A percentile compares a stretch with the other conserved stretches of the same genome.
These are phyloP conservation scores for Gasteruption jaculator DNA, from an alignment of 2,888 invertebrate genomes.

Conservation along the genomic window DNA sequence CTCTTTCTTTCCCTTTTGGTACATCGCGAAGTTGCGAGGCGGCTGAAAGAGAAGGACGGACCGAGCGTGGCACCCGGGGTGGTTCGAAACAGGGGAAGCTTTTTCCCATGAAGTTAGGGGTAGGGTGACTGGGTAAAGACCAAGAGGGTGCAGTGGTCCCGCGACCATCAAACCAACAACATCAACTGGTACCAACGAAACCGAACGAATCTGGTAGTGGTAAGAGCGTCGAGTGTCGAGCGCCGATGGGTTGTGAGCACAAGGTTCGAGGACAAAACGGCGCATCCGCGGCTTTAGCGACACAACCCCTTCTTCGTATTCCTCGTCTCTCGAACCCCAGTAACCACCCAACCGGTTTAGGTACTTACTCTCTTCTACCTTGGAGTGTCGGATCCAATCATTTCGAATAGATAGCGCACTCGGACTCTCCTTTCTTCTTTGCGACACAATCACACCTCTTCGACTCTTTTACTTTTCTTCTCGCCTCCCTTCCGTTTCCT, in stretches of 20 bases:
- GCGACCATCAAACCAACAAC: conserved; percentile 54
- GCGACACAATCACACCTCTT: not conserved
- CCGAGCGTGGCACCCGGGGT: too few species aligned
- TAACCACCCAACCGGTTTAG: conserved; percentile 16
- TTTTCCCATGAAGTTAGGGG: conserved; percentile 45
- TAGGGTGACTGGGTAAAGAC: conserved; percentile 43
- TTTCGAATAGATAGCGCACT: conserved; percentile 30
- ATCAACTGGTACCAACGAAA: too few species aligned
- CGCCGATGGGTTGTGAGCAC: conserved; percentile 26
- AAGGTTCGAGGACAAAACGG: conserved; percentile 19
- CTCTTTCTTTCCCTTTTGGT: too few species aligned
- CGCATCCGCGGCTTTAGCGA: conserved; percentile 23
- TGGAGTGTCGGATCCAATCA: conserved; percentile 30
- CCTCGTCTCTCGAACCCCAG: conserved; percentile 19
- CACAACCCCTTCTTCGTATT: conserved; percentile 20
- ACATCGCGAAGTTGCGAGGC: too few species aligned
- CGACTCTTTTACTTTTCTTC: not conserved
- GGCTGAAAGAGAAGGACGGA: conserved; percentile 22
- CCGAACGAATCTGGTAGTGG: too few species aligned
- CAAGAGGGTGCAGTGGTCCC: conserved; percentile 56
- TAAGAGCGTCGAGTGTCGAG: too few species aligned
- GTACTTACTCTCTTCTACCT: conserved; percentile 18
- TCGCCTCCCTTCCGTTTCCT: not conserved
- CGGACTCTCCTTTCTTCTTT: conserved; percentile 11
- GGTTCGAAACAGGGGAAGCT: conserved; percentile 30